Conservation (phyloP, 2,888 invertebrate genomes). For the Dione juno region DNA sequence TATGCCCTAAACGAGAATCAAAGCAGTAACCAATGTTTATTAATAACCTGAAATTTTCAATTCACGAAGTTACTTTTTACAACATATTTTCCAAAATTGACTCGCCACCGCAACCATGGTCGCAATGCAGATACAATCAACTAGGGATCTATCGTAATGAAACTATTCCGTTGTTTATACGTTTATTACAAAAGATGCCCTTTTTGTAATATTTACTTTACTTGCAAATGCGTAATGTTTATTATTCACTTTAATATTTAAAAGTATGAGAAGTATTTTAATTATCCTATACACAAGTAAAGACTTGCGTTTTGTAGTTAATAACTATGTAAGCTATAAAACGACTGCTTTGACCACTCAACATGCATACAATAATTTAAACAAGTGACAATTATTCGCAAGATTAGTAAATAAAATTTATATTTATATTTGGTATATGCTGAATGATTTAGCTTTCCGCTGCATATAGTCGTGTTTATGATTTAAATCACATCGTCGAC, state of each 20-base stretch:
- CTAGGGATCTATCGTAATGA: not conserved
- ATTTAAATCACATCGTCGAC: slow-evolving; percentile 13
- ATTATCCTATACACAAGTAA: not conserved
- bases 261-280: not conserved
- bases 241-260: slow-evolving; percentile 7
- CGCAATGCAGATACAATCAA: slow-evolving; percentile 42
- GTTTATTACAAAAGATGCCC: not conserved
- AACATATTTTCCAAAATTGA: not conserved
- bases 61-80: not conserved
- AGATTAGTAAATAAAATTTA: not conserved
- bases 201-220: not conserved
- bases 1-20: not conserved
- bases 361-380: too few relatives aligned
- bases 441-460: not conserved
- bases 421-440: too few relatives aligned
- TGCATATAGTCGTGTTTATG: slow-evolving; percentile 5
- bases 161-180: not conserved
- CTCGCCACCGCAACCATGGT: slow-evolving; percentile 29
- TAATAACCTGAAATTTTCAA: not conserved
- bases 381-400: not conserved
- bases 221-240: not conserved
- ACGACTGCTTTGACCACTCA: not conserved
- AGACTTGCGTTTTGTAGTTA: not conserved
- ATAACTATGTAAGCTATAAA: not conserved
- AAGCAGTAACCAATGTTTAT: not conserved